Evolutionary conservation across 2,797 vertebrate species (phyloP).

Genomic region (Sylvia borin): DNA sequence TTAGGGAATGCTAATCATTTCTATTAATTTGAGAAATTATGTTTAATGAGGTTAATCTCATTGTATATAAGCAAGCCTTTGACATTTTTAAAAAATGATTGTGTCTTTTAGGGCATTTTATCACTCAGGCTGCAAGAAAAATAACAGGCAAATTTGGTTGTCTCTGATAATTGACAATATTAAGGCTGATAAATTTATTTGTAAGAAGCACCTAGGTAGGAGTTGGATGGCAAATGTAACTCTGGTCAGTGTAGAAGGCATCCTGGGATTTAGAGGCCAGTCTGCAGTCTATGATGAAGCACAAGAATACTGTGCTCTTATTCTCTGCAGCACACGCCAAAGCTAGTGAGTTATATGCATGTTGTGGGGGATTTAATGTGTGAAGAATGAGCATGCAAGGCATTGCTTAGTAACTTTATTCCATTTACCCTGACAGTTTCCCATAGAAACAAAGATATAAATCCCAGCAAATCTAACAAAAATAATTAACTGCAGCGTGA

Average conservation of each 20-base stretch:
- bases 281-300: background rate
- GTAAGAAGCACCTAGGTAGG: background rate
- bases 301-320: background rate
- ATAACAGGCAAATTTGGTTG: background rate
- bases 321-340: background rate
- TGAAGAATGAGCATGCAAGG: background rate
- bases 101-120: background rate
- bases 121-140: background rate
- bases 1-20: background rate
- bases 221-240: background rate
- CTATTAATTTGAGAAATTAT: background rate
- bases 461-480: conserved; percentile 1
- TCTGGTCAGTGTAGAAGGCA: background rate
- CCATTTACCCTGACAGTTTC: conserved; percentile 1
- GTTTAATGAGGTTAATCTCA: conserved; percentile 36
- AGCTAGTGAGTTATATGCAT: background rate
- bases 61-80: conserved; percentile 28
- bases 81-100: background rate
- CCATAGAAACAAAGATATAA: conserved; percentile 39
- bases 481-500: conserved; percentile 14
- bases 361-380: background rate
- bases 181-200: background rate
- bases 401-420: conserved; percentile 32
- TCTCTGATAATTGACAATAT: background rate
- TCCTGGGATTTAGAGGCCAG: background rate